These are phyloP conservation scores for Geotrupes spiniger DNA, from an alignment of 2,888 invertebrate genomes.

Conservation along the genomic window DNA sequence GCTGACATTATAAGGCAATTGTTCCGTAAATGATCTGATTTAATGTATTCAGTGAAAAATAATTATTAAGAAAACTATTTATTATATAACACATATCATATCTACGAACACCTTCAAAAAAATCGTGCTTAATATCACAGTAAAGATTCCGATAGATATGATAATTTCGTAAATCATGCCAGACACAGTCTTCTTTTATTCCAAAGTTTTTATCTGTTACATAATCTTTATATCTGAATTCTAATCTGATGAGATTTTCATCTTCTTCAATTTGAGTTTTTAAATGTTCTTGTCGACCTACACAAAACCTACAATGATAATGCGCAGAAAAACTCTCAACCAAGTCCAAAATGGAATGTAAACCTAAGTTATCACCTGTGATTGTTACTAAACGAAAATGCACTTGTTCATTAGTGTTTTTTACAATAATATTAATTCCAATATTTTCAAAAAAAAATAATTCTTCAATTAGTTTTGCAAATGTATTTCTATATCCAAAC, in stretches of 20 bases:
- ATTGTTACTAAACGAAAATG: constrained; percentile 27
- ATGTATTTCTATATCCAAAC: constrained; percentile 1
- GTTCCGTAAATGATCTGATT: constrained; percentile 26
- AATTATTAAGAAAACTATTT: too few relatives aligned
- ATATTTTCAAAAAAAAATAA: constrained; percentile 24
- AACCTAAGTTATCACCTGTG: constrained; percentile 34
- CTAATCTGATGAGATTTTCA: constrained; percentile 14
- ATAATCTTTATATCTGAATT: constrained; percentile 14
- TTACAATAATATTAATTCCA: constrained; percentile 27
- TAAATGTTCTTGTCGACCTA: constrained; percentile 15
- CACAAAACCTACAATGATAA: constrained; percentile 33
- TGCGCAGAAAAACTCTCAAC: constrained; percentile 30
- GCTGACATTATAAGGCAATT: constrained; percentile 29
- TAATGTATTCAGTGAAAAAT: constrained; percentile 25
- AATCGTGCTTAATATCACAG: constrained; percentile 40
- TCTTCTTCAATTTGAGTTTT: constrained; percentile 18
- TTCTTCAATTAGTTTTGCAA: constrained; percentile 7
- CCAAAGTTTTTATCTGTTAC: constrained; percentile 18
- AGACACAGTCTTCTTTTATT: constrained; percentile 33
- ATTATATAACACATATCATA: constrained; percentile 36
- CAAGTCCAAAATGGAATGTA: constrained; percentile 32
- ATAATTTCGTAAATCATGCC: constrained; percentile 32
- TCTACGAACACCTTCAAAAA: constrained; percentile 33
- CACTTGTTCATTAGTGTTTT: constrained; percentile 12
- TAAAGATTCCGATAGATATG: constrained; percentile 34